phyloP scores from a whole-genome alignment of 2,797 vertebrate species.

The Argentina silus region DNA sequence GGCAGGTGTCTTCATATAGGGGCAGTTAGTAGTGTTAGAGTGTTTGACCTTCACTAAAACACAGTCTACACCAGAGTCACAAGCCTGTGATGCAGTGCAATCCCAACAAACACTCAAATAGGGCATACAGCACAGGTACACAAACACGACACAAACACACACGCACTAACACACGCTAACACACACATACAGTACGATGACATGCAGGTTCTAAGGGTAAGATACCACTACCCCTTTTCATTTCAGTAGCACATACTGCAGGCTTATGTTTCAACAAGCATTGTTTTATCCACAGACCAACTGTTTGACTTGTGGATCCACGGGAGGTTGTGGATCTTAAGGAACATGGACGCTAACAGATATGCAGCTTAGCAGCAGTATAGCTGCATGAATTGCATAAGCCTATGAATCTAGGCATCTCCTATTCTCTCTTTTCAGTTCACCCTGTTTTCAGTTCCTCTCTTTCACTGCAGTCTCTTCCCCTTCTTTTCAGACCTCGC shows the following conservation, averaged over 20 bases:
- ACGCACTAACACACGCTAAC: not conserved
- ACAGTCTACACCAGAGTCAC: not conserved
- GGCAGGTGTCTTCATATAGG: no score
- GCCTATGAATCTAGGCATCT: no score
- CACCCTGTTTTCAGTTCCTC: no score
- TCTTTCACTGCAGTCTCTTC: no score
- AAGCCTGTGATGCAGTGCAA: constrained; percentile 12
- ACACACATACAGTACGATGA: constrained; percentile 2
- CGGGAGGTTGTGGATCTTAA: no score
- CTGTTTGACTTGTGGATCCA: no score
- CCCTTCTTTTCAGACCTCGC: no score
- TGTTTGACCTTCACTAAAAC: no score
- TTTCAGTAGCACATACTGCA: no score
- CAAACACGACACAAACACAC: not conserved
- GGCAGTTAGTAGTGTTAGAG: no score
- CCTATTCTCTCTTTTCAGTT: no score
- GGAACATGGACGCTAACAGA: not conserved
- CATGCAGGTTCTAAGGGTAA: constrained; percentile 13
- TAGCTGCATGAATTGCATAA: no score
- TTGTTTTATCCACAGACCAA: not conserved
- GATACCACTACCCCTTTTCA: not conserved
- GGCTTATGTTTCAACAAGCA: not conserved
- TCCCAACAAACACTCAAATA: not conserved
- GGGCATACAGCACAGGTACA: not conserved
- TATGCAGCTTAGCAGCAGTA: not conserved